Base-by-base conservation (phyloP, 2,113 vertebrate genomes). In the Alouatta palliata region DNA sequence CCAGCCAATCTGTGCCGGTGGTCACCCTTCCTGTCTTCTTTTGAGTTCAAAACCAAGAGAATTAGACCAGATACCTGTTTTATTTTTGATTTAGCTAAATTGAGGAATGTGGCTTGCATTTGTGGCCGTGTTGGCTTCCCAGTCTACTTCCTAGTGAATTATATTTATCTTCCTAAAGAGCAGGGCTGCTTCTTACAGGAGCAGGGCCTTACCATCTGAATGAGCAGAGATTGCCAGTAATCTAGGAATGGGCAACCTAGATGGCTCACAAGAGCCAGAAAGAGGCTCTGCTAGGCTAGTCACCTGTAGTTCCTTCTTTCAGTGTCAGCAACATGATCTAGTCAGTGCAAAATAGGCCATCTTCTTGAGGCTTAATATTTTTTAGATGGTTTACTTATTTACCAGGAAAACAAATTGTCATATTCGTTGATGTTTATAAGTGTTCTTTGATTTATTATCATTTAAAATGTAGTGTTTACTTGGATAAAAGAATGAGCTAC, bases 371-470 rank as follows among this genome's bases (percentile, higher is more conserved):
- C 86, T 83, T 86, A 47, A 0, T 84, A 11, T 66, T 87, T 94
- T 52, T 96, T 45, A 96, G 43, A 70, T 81, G 23, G 1, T 91
- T 75, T 91, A 70, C 30, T 95, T 82, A 64, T 64, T 23, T 87
- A 9, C 14, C 61, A 23, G 32, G 52, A 79, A 52, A 94, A 49
- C 14, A 77, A n/a, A 17, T 45, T 68, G 35, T 73, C 17, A 12
- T 47, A 79, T 73, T 87, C 19, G 6, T 77, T 94, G 75, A 68
- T 56, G 16, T 85, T 87, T 79, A 14, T 92, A 85, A 89, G 37
- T 92, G 7, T 89, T 92, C 54, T 90, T 90, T 95, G 43, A 68
- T 45, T 47, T 95, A 40, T 3, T 23, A 79, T 66, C 58, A 70
- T 80, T 93, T 93, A 80, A 93, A 87, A 47, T 1, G 5, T 73